These are phyloP conservation scores for Meganola albula DNA, from an alignment of 2,888 invertebrate genomes.

Conservation along the genomic window DNA sequence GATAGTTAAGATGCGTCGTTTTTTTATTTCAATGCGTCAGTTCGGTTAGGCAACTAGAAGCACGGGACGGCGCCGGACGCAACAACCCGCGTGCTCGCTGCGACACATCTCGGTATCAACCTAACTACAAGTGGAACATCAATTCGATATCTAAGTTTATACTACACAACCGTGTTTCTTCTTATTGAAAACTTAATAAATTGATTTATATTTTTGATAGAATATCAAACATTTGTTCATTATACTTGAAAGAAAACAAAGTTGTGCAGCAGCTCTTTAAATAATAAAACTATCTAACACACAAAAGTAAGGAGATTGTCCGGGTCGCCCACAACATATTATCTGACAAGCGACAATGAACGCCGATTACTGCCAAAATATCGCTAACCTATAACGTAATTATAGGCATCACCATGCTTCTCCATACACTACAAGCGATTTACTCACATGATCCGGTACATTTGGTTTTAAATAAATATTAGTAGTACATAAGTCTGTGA, in stretches of 20 bases:
- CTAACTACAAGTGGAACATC: constrained; percentile 57
- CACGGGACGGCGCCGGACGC: constrained; percentile 61
- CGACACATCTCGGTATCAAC: constrained; percentile 46
- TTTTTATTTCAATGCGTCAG: too few relatives aligned
- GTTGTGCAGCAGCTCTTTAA: constrained; percentile 46
- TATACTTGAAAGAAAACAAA: too few relatives aligned
- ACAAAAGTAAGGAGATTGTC: constrained; percentile 51
- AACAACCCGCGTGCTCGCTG: constrained; percentile 57
- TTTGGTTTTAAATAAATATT: constrained; percentile 41
- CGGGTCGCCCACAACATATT: constrained; percentile 48
- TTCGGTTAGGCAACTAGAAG: constrained; percentile 74
- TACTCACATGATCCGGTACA: constrained; percentile 68
- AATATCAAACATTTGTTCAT: too few relatives aligned
- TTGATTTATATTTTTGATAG: too few relatives aligned
- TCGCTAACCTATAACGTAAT: constrained; percentile 46
- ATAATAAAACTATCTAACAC: constrained; percentile 57
- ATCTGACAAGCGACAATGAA: constrained; percentile 58
- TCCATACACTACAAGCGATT: constrained; percentile 71
- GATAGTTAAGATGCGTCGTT: constrained; percentile 41
- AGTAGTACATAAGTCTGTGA: constrained; percentile 26
- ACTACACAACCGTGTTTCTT: constrained; percentile 36
- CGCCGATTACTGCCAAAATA: constrained; percentile 48
- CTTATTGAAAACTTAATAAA: too few relatives aligned
- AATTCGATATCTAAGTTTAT: constrained; percentile 40
- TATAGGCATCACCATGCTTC: constrained; percentile 64